Conservation (phyloP, 2,113 vertebrate genomes). For the Cervus canadensis region DNA sequence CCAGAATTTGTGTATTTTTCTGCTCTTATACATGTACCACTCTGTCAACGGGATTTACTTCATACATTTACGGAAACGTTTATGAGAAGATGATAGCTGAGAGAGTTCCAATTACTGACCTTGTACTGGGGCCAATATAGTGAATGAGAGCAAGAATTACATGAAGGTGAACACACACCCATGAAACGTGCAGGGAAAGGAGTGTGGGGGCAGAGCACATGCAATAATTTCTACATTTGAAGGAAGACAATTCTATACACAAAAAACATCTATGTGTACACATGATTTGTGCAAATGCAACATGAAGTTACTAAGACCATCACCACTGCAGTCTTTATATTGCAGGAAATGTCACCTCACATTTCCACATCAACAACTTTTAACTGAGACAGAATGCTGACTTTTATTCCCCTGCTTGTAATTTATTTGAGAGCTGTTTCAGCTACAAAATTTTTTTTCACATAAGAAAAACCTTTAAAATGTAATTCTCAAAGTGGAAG, state of each 20-base stretch:
- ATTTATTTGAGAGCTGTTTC: constrained; percentile 51
- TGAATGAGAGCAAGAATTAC: background rate
- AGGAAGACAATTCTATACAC: background rate
- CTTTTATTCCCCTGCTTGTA: background rate
- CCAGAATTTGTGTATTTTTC: background rate
- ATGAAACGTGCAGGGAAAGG: background rate
- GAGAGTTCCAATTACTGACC: background rate
- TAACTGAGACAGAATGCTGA: constrained; percentile 47
- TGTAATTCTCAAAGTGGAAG: constrained; percentile 32
- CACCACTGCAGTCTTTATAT: background rate
- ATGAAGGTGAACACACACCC: background rate
- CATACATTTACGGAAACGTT: background rate
- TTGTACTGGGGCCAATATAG: background rate
- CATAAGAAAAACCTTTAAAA: constrained; percentile 6
- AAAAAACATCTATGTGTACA: background rate
- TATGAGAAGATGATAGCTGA: background rate
- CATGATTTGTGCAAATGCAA: background rate
- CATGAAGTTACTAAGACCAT: background rate
- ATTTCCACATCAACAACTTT: constrained; percentile 45
- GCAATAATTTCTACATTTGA: background rate
- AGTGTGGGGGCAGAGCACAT: background rate
- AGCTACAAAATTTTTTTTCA: constrained; percentile 16
- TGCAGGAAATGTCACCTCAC: background rate
- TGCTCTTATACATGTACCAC: background rate
- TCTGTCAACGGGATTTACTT: background rate